These are phyloP conservation scores for Portunus trituberculatus DNA, from an alignment of 1,140 invertebrate genomes.

Conservation along the genomic window DNA sequence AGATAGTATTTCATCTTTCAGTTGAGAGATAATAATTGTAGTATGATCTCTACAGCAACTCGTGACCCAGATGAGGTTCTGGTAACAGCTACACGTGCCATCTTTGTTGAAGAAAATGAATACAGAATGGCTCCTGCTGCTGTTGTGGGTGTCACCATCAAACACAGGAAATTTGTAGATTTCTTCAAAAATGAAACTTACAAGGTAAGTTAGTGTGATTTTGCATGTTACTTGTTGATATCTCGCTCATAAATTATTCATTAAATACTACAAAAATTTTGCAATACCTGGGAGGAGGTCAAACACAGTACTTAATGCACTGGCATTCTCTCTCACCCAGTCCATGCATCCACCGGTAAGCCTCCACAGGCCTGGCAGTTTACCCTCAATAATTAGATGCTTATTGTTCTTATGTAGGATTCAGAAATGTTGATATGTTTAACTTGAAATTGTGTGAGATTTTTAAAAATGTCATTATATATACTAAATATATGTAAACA, in stretches of 20 bases:
- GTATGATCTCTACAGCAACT: slow-evolving; percentile 74
- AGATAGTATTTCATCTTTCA: too few species aligned
- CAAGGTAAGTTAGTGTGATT: slow-evolving; percentile 68
- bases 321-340: too few species aligned
- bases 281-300: too few species aligned
- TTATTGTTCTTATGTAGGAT: too few species aligned
- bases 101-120: slow-evolving; percentile 91
- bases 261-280: neutral
- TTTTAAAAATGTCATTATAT: too few species aligned
- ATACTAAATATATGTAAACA: too few species aligned
- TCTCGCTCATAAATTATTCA: neutral
- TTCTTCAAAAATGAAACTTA: slow-evolving; percentile 85
- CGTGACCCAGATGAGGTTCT: slow-evolving; percentile 84
- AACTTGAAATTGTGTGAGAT: too few species aligned
- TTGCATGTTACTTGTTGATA: neutral
- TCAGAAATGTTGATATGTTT: too few species aligned
- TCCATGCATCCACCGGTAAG: too few species aligned
- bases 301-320: too few species aligned
- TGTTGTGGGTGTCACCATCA: slow-evolving; percentile 93
- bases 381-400: too few species aligned
- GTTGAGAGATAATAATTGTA: neutral
- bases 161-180: slow-evolving; percentile 88
- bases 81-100: slow-evolving; percentile 93
- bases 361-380: too few species aligned
- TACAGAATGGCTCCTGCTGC: slow-evolving; percentile 90